Evolutionary conservation across 2,113 vertebrate species (phyloP).

Genomic region (Callopanchax toddi): DNA sequence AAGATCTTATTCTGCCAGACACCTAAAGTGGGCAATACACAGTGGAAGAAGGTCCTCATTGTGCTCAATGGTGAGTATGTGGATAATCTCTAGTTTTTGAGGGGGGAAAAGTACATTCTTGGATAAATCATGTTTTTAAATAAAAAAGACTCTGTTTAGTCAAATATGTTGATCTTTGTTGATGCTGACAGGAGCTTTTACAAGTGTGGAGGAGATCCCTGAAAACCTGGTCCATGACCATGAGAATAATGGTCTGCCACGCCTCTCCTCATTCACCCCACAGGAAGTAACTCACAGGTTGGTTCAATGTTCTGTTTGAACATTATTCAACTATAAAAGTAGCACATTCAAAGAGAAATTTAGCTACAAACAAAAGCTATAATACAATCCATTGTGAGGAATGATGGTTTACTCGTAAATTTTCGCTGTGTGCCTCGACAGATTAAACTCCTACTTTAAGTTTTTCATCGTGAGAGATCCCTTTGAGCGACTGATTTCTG

Average conservation of each 20-base stretch:
- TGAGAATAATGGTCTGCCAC: constrained; percentile 94
- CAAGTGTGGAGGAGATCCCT: constrained; percentile 92
- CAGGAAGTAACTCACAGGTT: constrained; percentile 87
- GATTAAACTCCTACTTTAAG: constrained; percentile 94
- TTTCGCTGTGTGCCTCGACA: constrained; percentile 62
- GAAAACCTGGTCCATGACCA: constrained; percentile 95
- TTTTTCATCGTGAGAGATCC: constrained; percentile 98
- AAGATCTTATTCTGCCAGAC: constrained; percentile 98
- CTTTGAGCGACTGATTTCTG: constrained; percentile 96
- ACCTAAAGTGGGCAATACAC: constrained; percentile 98
- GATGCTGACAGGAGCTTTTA: constrained; percentile 83
- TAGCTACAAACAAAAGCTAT: not conserved
- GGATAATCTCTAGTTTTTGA: too few species aligned
- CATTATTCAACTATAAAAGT: too few species aligned
- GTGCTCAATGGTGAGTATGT: constrained; percentile 89
- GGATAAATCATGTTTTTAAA: too few species aligned
- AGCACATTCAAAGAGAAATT: too few species aligned
- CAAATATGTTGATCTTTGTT: not conserved
- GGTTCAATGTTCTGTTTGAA: not conserved
- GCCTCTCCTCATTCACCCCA: constrained; percentile 89
- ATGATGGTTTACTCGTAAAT: not conserved
- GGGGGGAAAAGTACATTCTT: too few species aligned
- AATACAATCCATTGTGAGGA: too few species aligned
- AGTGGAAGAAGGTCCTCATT: constrained; percentile 99
- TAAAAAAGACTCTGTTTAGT: too few species aligned